Conservation (phyloP, 2,113 vertebrate genomes). For the Equus quagga region DNA sequence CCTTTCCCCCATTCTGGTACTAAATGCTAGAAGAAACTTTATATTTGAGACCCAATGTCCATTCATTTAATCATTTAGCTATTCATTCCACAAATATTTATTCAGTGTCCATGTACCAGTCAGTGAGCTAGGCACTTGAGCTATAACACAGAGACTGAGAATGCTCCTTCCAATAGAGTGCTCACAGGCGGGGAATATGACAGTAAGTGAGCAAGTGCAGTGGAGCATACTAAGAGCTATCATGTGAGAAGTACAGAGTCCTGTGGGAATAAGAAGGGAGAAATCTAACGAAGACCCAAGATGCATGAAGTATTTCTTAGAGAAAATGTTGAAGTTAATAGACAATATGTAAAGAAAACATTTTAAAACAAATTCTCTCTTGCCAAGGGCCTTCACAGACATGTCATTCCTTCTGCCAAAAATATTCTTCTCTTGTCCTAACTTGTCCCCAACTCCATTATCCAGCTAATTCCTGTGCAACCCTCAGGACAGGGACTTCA, state of each 20-base stretch:
- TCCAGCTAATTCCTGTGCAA: not conserved
- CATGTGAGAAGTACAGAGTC: not conserved
- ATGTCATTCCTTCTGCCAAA: not conserved
- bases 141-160: not conserved
- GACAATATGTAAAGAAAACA: not conserved
- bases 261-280: not conserved
- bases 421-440: not conserved
- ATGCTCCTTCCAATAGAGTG: not conserved
- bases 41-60: not conserved
- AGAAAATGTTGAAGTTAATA: not conserved
- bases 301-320: not conserved
- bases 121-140: not conserved
- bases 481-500: not conserved
- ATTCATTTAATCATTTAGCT: not conserved
- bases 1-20: not conserved
- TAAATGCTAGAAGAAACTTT: not conserved
- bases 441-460: not conserved
- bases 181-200: not conserved
- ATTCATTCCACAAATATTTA: not conserved
- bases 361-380: slow-evolving; percentile 3
- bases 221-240: not conserved
- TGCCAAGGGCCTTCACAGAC: not conserved
- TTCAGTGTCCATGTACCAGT: not conserved
- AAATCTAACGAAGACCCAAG: not conserved
- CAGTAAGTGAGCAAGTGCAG: not conserved